Evolutionary conservation across 2,113 vertebrate species (phyloP).

Genomic region (Triplophysa siluroides): DNA sequence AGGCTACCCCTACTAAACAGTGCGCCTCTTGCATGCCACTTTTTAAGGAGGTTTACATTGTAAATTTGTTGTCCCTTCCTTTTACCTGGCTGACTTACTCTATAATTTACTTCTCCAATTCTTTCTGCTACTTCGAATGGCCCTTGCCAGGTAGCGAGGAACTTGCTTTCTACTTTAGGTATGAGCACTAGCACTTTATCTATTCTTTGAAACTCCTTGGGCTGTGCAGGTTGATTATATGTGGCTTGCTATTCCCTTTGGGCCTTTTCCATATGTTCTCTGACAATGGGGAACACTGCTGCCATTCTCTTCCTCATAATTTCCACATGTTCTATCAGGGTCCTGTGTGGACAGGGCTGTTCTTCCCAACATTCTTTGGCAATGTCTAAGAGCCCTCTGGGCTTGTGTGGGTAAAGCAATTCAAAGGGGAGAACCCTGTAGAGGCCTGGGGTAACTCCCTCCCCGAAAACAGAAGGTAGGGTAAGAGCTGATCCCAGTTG

Average conservation of each 20-base stretch:
- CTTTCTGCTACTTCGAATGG: not conserved
- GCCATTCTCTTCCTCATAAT: not conserved
- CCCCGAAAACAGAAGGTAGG: not conserved
- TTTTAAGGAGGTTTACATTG: not conserved
- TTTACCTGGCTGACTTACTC: not conserved
- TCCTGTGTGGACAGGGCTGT: not conserved
- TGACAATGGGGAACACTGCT: not conserved
- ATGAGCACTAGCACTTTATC: not conserved
- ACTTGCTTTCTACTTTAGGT: not conserved
- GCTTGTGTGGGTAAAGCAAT: not conserved
- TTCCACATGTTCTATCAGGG: not conserved
- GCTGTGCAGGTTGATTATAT: not conserved
- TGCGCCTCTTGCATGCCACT: not conserved
- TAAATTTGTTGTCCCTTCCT: not conserved
- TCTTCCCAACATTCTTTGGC: not conserved
- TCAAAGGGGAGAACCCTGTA: not conserved
- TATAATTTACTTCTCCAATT: not conserved
- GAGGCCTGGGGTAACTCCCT: not conserved
- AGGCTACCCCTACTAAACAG: not conserved
- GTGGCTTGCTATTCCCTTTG: not conserved
- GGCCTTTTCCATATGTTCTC: not conserved
- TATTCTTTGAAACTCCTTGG: not conserved
- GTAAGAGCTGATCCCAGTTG: conserved; percentile 3
- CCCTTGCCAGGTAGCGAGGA: not conserved
- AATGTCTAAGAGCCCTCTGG: not conserved